Evolutionary conservation across 1,140 invertebrate genomes (phyloP).

Genomic region (Drosophila pachea): DNA sequence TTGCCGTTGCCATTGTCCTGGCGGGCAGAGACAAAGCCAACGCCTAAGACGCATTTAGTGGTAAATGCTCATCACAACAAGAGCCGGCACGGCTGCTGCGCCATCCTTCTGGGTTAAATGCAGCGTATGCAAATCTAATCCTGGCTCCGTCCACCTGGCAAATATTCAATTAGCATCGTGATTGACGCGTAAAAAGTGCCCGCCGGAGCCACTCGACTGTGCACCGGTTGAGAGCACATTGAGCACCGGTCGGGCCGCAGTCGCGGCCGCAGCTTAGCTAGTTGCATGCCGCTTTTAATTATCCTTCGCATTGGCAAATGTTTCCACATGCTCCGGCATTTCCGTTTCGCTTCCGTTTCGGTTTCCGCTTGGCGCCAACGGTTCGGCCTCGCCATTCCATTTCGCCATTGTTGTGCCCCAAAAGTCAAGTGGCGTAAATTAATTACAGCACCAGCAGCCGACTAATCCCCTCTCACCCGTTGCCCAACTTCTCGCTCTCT

Average conservation of each 20-base stretch:
- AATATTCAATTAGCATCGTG: slow-evolving; percentile 65
- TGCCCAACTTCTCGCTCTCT: too few species aligned
- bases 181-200: slow-evolving; percentile 59
- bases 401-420: slow-evolving; percentile 32
- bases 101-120: slow-evolving; percentile 41
- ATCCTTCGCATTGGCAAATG: slow-evolving; percentile 66
- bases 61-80: slow-evolving; percentile 61
- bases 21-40: background rate
- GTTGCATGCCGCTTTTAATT: slow-evolving; percentile 50
- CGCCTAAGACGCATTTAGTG: slow-evolving; percentile 62
- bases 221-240: slow-evolving; percentile 16
- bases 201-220: slow-evolving; percentile 32
- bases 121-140: slow-evolving; percentile 41
- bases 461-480: background rate
- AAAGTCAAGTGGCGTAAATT: slow-evolving; percentile 72
- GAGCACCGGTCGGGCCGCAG: background rate
- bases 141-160: slow-evolving; percentile 50
- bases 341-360: slow-evolving; percentile 54
- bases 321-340: slow-evolving; percentile 69
- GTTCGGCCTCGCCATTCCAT: slow-evolving; percentile 24
- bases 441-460: slow-evolving; percentile 57
- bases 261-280: slow-evolving; percentile 30
- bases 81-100: slow-evolving; percentile 37
- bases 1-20: slow-evolving; percentile 33
- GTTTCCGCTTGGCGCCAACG: slow-evolving; percentile 29